These are phyloP conservation scores for Zelleria hepariella DNA, from an alignment of 2,888 invertebrate species.

Conservation along the genomic window DNA sequence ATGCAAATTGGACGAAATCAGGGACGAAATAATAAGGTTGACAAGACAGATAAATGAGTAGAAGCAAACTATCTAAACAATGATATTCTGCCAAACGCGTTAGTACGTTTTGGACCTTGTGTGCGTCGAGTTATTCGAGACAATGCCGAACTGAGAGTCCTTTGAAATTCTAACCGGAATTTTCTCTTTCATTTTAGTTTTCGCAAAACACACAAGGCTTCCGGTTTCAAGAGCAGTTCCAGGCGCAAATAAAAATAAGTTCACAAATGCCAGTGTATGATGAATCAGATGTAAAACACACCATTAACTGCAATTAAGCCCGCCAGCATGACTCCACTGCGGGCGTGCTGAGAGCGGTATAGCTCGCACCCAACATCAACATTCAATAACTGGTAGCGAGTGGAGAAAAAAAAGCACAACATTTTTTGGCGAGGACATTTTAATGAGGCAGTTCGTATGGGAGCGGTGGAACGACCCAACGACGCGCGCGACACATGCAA, in stretches of 20 bases:
- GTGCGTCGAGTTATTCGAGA: too few species aligned
- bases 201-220: background rate
- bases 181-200: background rate
- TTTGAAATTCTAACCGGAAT: too few species aligned
- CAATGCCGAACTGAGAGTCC: too few species aligned
- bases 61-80: too few species aligned
- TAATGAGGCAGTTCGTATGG: constrained; percentile 46
- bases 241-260: background rate
- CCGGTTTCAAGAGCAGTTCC: background rate
- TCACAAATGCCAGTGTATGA: background rate
- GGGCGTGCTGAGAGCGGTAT: background rate
- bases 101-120: too few species aligned
- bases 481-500: constrained; percentile 28
- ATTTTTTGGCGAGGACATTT: constrained; percentile 34
- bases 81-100: too few species aligned
- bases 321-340: background rate
- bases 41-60: too few species aligned
- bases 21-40: too few species aligned
- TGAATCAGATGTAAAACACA: background rate
- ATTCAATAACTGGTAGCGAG: constrained; percentile 30
- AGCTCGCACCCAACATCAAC: background rate
- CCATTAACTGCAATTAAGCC: constrained; percentile 1
- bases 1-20: too few species aligned
- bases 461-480: constrained; percentile 22
- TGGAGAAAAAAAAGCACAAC: constrained; percentile 39